Percentiles rank a stretch among this genome's conserved stretches.
Conservation (phyloP, 2,797 vertebrate species). For the Peromyscus eremicus region DNA sequence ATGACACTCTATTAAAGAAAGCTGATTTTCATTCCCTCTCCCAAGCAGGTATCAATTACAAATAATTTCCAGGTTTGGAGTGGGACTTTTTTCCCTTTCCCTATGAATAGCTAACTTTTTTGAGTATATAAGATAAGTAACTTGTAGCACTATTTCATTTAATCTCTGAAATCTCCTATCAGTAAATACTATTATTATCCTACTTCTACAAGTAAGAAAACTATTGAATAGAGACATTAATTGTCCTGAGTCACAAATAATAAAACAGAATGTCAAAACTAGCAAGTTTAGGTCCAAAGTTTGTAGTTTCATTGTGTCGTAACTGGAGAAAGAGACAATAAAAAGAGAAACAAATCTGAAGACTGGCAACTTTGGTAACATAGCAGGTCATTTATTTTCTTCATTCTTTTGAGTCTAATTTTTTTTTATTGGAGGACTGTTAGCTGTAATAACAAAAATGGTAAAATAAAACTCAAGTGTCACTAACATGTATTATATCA, state of each 20-base stretch:
- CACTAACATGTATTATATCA: constrained; percentile 57
- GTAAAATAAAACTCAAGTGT: constrained; percentile 59
- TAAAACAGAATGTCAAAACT: background rate
- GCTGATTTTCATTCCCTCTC: background rate
- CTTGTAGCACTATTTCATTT: constrained; percentile 19
- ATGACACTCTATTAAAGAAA: background rate
- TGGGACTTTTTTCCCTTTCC: background rate
- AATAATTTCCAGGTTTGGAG: background rate
- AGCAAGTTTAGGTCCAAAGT: constrained; percentile 28
- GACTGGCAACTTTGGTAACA: background rate
- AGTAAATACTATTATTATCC: background rate
- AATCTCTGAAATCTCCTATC: background rate
- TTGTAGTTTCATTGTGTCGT: constrained; percentile 2
- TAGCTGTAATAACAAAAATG: constrained; percentile 59
- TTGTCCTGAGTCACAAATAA: background rate
- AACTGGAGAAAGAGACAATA: background rate
- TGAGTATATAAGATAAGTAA: background rate
- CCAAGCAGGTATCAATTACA: background rate
- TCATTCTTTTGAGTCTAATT: constrained; percentile 49
- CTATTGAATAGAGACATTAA: constrained; percentile 2
- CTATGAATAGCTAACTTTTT: background rate
- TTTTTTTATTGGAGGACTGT: constrained; percentile 47
- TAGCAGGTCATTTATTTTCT: constrained; percentile 36
- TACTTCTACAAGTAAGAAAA: constrained; percentile 38
- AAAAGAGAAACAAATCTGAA: constrained; percentile 31